These are phyloP conservation scores for Isoperla grammatica DNA, from an alignment of 2,888 invertebrate species.

Conservation along the genomic window DNA sequence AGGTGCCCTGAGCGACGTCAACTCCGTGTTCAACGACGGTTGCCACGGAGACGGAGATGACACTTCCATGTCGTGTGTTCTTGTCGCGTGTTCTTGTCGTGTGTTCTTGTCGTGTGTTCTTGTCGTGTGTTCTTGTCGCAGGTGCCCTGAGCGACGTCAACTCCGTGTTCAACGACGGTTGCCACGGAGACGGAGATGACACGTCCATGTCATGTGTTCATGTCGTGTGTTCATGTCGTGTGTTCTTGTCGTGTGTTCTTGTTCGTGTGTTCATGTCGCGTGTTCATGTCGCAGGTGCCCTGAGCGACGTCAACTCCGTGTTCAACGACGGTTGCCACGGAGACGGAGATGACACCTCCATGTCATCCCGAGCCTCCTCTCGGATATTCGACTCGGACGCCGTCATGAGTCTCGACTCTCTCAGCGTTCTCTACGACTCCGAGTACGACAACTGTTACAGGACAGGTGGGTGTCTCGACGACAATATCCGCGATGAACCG, in stretches of 20 bases:
- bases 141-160: constrained; percentile 81
- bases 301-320: constrained; percentile 81
- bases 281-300: constrained; percentile 58
- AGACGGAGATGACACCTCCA: constrained; percentile 61
- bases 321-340: constrained; percentile 55
- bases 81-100: too few relatives aligned
- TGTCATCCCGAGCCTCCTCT: constrained; percentile 79
- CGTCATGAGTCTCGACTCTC: constrained; percentile 68
- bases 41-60: constrained; percentile 53
- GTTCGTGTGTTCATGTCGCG: too few relatives aligned
- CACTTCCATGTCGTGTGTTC: constrained; percentile 75
- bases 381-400: constrained; percentile 73
- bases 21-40: constrained; percentile 67
- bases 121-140: too few relatives aligned
- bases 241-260: too few relatives aligned
- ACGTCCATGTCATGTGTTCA: constrained; percentile 78
- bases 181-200: constrained; percentile 53
- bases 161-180: constrained; percentile 63
- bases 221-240: too few relatives aligned
- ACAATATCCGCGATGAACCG: too few relatives aligned
- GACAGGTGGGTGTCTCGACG: constrained; percentile 42
- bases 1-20: constrained; percentile 79
- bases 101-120: too few relatives aligned
- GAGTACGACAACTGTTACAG: constrained; percentile 62
- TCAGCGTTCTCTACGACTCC: constrained; percentile 77